Conservation (phyloP, 2,888 invertebrate genomes). For the Polydesmus complanatus region DNA sequence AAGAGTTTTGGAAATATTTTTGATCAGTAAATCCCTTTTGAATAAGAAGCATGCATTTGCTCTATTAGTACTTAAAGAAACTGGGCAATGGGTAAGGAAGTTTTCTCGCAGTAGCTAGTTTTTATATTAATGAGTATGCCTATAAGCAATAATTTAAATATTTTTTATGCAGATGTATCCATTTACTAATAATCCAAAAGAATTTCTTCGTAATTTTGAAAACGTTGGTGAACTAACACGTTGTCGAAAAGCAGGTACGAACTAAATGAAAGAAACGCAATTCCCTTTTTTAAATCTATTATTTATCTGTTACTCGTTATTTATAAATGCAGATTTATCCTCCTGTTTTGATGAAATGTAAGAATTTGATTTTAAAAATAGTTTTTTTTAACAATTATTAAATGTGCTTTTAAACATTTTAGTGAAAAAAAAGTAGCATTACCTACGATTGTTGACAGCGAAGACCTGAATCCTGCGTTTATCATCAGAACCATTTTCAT, state of each 20-base stretch:
- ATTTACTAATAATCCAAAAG: slow-evolving; percentile 48
- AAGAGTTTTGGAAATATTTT: too few species aligned
- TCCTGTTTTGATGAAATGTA: slow-evolving; percentile 21
- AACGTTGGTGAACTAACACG: slow-evolving; percentile 18
- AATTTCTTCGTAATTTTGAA: slow-evolving; percentile 43
- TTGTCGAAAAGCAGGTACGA: not conserved
- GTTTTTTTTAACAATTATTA: slow-evolving; percentile 3
- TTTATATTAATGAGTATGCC: too few species aligned
- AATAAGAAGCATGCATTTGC: too few species aligned
- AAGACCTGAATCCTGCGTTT: slow-evolving; percentile 40
- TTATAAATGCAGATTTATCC: slow-evolving; percentile 17
- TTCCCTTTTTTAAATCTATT: not conserved
- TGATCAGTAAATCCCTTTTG: too few species aligned
- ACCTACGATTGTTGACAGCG: slow-evolving; percentile 26
- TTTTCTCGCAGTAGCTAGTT: too few species aligned
- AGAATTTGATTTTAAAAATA: slow-evolving; percentile 12
- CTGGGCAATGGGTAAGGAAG: too few species aligned
- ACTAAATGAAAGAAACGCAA: not conserved
- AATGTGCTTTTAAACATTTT: slow-evolving; percentile 5
- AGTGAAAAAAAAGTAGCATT: slow-evolving; percentile 13
- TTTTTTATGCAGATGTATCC: too few species aligned
- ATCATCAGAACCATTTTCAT: slow-evolving; percentile 47
- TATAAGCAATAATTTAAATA: too few species aligned
- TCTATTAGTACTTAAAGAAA: too few species aligned
- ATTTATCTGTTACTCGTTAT: slow-evolving; percentile 4